phyloP scores from a whole-genome alignment of 2,888 invertebrate genomes.

The Phaedon cochleariae region DNA sequence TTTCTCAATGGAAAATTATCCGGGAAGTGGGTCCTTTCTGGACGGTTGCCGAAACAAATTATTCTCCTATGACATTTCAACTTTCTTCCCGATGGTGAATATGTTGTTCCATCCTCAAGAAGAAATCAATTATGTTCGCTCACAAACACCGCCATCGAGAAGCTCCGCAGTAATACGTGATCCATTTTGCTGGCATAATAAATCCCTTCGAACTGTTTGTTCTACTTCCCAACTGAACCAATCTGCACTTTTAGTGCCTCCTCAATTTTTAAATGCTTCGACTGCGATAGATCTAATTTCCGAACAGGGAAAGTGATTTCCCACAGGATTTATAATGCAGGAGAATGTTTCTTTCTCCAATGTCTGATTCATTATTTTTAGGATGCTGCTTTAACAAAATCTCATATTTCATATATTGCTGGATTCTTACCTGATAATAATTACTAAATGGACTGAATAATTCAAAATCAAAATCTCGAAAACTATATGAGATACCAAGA shows the following conservation, averaged over 20 bases:
- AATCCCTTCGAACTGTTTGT: not conserved
- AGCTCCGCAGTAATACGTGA: not conserved
- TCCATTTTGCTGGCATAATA: not conserved
- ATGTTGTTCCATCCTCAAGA: no score
- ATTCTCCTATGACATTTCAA: no score
- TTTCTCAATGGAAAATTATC: no score
- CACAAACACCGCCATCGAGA: not conserved
- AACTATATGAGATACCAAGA: no score
- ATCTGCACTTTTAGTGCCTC: conserved; percentile 6
- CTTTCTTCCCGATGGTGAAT: no score
- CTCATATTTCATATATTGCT: no score
- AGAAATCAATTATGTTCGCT: no score
- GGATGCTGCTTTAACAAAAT: not conserved
- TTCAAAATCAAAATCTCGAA: no score
- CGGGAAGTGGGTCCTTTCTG: no score
- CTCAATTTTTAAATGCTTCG: conserved; percentile 8
- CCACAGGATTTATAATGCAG: conserved; percentile 24
- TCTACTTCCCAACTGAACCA: not conserved
- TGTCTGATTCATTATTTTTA: not conserved
- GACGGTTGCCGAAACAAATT: no score
- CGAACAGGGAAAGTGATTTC: conserved; percentile 23
- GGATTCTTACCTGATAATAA: no score
- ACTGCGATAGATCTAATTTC: conserved; percentile 24
- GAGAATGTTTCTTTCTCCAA: conserved; percentile 3
- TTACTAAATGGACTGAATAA: no score